phyloP scores from a whole-genome alignment of 2,888 invertebrate species.

The Sicus ferrugineus region DNA sequence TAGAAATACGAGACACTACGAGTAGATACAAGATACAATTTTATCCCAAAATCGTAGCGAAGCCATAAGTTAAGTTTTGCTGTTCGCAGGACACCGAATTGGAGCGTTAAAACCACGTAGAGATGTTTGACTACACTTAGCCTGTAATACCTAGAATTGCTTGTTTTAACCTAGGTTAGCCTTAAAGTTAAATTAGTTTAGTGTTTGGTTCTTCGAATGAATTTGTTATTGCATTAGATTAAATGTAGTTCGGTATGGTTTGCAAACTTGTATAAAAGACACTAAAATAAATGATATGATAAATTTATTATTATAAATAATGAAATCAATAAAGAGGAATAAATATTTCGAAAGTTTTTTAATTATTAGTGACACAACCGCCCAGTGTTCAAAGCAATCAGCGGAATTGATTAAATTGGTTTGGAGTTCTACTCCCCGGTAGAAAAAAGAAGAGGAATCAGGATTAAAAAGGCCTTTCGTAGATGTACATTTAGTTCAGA shows the following conservation, averaged over 20 bases:
- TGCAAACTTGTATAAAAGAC: conserved; percentile 49
- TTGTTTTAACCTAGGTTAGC: conserved; percentile 18
- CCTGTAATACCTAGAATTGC: conserved; percentile 42
- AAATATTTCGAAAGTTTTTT: no score
- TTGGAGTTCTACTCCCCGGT: no score
- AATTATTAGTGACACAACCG: no score
- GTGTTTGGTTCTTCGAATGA: conserved; percentile 39
- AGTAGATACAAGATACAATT: neutral
- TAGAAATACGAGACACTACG: neutral
- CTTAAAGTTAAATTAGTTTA: conserved; percentile 18
- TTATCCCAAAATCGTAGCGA: neutral
- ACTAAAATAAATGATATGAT: conserved; percentile 39
- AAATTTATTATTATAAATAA: conserved; percentile 46
- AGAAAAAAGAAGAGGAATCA: no score
- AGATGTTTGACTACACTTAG: conserved; percentile 44
- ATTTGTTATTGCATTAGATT: conserved; percentile 51
- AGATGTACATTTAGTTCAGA: no score
- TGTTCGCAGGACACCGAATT: neutral
- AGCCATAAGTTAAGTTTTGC: no score
- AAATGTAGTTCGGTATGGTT: conserved; percentile 55
- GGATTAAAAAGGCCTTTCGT: no score
- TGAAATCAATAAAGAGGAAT: conserved; percentile 35
- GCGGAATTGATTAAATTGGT: no score
- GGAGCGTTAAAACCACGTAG: conserved; percentile 20
- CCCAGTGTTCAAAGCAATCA: no score